phyloP scores from a whole-genome alignment of 2,797 vertebrate genomes.

The Siniperca obscura region DNA sequence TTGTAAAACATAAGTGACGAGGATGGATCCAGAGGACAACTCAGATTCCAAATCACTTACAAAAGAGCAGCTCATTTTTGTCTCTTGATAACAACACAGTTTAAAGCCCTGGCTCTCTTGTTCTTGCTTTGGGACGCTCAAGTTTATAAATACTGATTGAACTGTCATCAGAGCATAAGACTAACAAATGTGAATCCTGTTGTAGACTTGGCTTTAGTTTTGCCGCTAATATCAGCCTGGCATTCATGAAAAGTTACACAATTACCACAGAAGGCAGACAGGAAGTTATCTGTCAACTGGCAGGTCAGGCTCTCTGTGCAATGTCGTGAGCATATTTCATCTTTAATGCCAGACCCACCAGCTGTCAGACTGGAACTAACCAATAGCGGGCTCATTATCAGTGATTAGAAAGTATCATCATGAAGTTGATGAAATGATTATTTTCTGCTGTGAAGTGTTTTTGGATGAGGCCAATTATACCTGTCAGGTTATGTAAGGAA shows the following conservation, averaged over 20 bases:
- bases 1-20: no score
- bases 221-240: constrained; percentile 32
- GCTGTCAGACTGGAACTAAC: constrained; percentile 64
- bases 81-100: constrained; percentile 30
- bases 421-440: constrained; percentile 64
- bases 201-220: constrained; percentile 39
- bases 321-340: constrained; percentile 58
- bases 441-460: constrained; percentile 70
- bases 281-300: constrained; percentile 54
- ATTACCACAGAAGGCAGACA: constrained; percentile 42
- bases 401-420: constrained; percentile 71
- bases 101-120: constrained; percentile 32
- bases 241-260: constrained; percentile 53
- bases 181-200: constrained; percentile 58
- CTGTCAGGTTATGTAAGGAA: constrained; percentile 55
- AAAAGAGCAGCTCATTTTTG: constrained; percentile 32
- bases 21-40: background rate
- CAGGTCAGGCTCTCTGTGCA: constrained; percentile 43
- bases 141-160: constrained; percentile 66
- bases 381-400: constrained; percentile 65
- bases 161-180: constrained; percentile 52
- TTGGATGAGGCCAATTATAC: constrained; percentile 69
- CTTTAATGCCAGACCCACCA: constrained; percentile 64
- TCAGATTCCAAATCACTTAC: constrained; percentile 25
- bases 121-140: constrained; percentile 36